Percentiles rank a stretch among this genome's conserved stretches.
Evolutionary conservation across 2,113 vertebrate species (phyloP).

Genomic region (Cyanoderma ruficeps): DNA sequence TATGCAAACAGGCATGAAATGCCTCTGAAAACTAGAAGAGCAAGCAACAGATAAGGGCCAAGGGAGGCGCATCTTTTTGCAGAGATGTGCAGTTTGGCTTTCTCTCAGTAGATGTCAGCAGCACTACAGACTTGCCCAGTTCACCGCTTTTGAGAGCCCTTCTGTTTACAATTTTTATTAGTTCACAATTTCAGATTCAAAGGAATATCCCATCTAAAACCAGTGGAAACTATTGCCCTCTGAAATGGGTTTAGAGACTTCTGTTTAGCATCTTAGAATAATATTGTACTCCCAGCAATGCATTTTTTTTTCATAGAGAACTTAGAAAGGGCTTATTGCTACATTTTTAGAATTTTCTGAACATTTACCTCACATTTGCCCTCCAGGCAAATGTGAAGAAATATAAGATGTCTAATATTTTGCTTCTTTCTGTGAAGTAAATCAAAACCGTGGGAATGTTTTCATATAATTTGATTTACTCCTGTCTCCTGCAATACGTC

Average conservation of each 20-base stretch:
- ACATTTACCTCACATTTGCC: conserved; percentile 70
- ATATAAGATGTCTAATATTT: conserved; percentile 76
- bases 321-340: conserved; percentile 57
- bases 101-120: conserved; percentile 75
- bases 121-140: conserved; percentile 55
- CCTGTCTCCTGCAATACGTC: conserved; percentile 69
- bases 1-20: background rate
- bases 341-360: conserved; percentile 68
- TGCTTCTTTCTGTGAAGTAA: conserved; percentile 77
- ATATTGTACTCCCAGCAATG: conserved; percentile 25
- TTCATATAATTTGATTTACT: conserved; percentile 73
- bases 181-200: background rate
- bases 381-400: conserved; percentile 69
- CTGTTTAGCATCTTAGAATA: conserved; percentile 35
- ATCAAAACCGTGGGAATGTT: conserved; percentile 80
- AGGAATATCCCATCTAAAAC: conserved; percentile 22
- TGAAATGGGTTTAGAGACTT: background rate
- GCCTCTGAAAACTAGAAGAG: background rate
- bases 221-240: conserved; percentile 10
- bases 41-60: background rate
- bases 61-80: background rate
- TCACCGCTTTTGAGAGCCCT: background rate
- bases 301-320: conserved; percentile 29
- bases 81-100: conserved; percentile 34
- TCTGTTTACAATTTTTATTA: background rate